A percentile compares a stretch with the other conserved stretches of the same genome.
These are phyloP conservation scores for Strix occidentalis DNA, from an alignment of 2,797 vertebrate genomes.

Conservation along the genomic window DNA sequence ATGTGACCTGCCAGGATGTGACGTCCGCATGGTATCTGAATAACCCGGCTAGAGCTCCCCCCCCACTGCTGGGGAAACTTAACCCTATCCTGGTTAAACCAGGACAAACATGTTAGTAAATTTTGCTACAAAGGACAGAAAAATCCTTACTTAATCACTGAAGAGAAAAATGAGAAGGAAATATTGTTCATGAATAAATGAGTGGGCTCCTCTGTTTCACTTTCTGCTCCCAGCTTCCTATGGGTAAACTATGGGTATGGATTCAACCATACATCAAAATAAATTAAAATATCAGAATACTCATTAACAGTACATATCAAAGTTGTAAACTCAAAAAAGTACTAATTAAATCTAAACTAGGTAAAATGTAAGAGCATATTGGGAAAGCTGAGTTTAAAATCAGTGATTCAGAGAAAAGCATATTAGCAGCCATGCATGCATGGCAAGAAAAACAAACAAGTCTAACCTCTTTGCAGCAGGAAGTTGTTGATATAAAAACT, in stretches of 20 bases:
- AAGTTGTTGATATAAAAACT: neutral
- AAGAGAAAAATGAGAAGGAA: neutral
- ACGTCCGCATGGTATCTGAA: too few relatives aligned
- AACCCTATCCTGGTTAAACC: too few relatives aligned
- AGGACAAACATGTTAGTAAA: neutral
- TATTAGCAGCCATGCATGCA: neutral
- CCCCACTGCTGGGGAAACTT: too few relatives aligned
- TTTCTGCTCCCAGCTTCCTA: neutral
- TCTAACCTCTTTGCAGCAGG: neutral
- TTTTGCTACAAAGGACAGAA: neutral
- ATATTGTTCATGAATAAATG: neutral
- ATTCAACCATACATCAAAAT: neutral
- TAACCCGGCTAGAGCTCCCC: too few relatives aligned
- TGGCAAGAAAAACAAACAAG: neutral
- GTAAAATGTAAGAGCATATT: neutral
- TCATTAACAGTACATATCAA: neutral
- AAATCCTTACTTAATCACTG: neutral
- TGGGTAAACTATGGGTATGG: neutral
- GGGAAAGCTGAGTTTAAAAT: neutral
- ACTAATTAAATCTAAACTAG: neutral
- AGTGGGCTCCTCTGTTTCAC: neutral
- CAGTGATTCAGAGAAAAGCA: neutral
- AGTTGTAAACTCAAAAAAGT: neutral
- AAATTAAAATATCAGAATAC: neutral
- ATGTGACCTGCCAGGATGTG: too few relatives aligned